phyloP scores from a whole-genome alignment of 1,140 invertebrate species.

The Frieseomelitta varia region DNA sequence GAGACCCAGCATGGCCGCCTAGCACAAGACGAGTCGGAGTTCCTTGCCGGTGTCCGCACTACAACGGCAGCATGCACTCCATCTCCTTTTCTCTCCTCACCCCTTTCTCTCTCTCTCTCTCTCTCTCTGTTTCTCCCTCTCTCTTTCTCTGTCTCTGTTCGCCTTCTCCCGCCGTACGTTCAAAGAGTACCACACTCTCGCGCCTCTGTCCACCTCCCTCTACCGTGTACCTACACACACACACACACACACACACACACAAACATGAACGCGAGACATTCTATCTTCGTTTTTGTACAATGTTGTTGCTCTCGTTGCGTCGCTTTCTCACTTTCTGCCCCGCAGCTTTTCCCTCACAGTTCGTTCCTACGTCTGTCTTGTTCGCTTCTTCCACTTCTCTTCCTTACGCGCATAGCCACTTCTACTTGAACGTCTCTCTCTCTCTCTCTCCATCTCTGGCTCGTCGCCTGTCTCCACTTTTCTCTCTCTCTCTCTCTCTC shows the following conservation, averaged over 20 bases:
- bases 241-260: no score
- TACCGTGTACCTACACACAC: background rate
- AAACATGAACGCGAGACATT: constrained; percentile 13
- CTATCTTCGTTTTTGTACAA: constrained; percentile 47
- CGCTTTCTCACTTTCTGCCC: constrained; percentile 42
- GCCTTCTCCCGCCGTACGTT: constrained; percentile 39
- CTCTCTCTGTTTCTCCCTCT: constrained; percentile 27
- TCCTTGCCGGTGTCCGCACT: constrained; percentile 56
- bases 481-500: constrained; percentile 32
- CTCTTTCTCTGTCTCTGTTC: constrained; percentile 34
- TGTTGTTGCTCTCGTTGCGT: constrained; percentile 44
- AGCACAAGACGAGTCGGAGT: constrained; percentile 59
- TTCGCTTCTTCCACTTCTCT: constrained; percentile 24
- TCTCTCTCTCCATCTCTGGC: constrained; percentile 21
- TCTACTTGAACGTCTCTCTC: constrained; percentile 12
- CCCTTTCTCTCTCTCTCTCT: constrained; percentile 26
- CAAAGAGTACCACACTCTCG: constrained; percentile 22
- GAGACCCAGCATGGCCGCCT: constrained; percentile 68
- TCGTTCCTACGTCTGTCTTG: constrained; percentile 45
- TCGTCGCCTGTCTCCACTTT: background rate
- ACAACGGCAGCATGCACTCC: constrained; percentile 16
- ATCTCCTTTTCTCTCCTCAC: constrained; percentile 30
- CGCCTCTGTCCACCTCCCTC: constrained; percentile 20
- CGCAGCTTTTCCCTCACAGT: constrained; percentile 37
- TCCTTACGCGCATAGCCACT: constrained; percentile 24